A percentile compares a stretch with the other conserved stretches of the same genome.
These are phyloP conservation scores for Eupristina koningsbergeri DNA, from an alignment of 1,140 invertebrate genomes.

Conservation along the genomic window DNA sequence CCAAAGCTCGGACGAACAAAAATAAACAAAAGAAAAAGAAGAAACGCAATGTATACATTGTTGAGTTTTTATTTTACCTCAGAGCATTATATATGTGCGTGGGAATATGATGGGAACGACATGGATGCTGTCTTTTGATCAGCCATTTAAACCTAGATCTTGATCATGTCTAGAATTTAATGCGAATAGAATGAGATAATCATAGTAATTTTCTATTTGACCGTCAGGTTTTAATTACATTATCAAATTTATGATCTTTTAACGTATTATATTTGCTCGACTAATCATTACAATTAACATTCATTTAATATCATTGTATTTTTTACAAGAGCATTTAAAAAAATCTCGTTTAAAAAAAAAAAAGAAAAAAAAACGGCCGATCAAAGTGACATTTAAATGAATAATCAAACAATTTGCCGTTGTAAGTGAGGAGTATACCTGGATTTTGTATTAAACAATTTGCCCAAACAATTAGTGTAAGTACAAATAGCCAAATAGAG, in stretches of 20 bases:
- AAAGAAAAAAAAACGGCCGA: background rate
- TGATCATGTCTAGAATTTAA: background rate
- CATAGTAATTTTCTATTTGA: background rate
- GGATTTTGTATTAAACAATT: background rate
- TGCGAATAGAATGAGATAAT: background rate
- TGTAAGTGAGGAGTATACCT: background rate
- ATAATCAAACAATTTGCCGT: background rate
- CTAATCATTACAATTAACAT: background rate
- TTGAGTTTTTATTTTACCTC: too few relatives aligned
- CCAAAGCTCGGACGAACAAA: too few relatives aligned
- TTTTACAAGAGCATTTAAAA: too few relatives aligned
- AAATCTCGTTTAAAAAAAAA: too few relatives aligned
- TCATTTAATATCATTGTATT: background rate
- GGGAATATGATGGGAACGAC: too few relatives aligned
- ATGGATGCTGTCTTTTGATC: background rate
- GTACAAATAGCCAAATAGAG: too few relatives aligned
- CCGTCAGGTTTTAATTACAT: background rate
- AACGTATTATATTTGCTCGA: background rate
- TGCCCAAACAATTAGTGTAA: constrained; percentile 1
- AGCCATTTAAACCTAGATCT: background rate
- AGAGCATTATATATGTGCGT: too few relatives aligned
- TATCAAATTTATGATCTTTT: background rate
- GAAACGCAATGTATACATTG: too few relatives aligned
- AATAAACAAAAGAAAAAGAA: too few relatives aligned
- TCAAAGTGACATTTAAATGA: too few relatives aligned